Evolutionary conservation across 1,140 invertebrate species (phyloP), one percentile per base, ranked within the genome.

Genomic region (Halotydeus destructor): DNA sequence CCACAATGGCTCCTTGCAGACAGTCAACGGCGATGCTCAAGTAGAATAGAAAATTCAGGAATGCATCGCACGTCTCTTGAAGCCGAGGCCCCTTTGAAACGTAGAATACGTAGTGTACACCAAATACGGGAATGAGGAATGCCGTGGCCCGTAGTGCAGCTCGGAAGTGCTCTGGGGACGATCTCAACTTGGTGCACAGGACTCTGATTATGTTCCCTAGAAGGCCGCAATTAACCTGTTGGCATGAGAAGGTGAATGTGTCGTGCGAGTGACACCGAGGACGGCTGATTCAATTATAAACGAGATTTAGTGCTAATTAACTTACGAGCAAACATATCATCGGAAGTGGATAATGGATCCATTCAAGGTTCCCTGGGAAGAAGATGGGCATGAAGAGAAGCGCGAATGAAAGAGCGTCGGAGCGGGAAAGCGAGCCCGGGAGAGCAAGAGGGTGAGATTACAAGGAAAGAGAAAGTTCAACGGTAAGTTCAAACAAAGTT

Each of bases 111-210:
- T 67, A 61, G 43, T 71, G 69, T 11, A 70, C 57, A 3, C 69
- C 69, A 50, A 71, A 70, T 30, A 71, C 54, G 1, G 69, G 69
- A 21, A 71, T 59, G 23, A 71, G 54, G 19, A 71, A 58, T 38
- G 69, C 51, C 3, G 68, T 69, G 2, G 68, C 69, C 22, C 66
- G 59, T 12, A 71, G 60, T 5, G 68, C 68, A 55, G 67, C 65
- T 51, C 68, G 69, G 50, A 25, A 49, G 22, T 46, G 45, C 5
- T 36, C n/a, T 9, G 46, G 41, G 9, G 50, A 32, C 22, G 51
- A 37, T 16, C 37, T 28, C 3, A 50, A 27, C 38, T 51, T 51
- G 3, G 45, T 45, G 12, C 49, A 44, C 0, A 51, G 31, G 14
- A 51, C 46, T 38, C 48, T 25, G 23, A 48, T 47, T 6, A 49